These are phyloP conservation scores for Julus scanicus DNA, from an alignment of 2,888 invertebrate species.

Conservation along the genomic window DNA sequence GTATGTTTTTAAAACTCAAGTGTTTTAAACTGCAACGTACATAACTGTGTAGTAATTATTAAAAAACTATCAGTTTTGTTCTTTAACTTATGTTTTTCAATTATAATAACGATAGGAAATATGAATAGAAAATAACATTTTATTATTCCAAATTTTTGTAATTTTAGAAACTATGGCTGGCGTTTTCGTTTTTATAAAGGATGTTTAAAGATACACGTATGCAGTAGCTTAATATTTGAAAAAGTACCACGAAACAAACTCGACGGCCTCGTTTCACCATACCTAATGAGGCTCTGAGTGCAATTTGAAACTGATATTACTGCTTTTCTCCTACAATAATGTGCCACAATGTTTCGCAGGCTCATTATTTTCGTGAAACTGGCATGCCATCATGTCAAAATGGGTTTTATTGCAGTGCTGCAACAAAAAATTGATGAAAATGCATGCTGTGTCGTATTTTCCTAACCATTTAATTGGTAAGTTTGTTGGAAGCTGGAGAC, in stretches of 20 bases:
- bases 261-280: not conserved
- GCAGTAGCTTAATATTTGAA: not conserved
- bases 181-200: no score
- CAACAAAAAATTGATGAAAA: not conserved
- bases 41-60: no score
- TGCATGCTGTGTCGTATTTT: constrained; percentile 7
- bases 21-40: no score
- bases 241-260: not conserved
- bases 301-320: constrained; percentile 39
- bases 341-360: not conserved
- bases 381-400: constrained; percentile 10
- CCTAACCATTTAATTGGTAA: not conserved
- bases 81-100: no score
- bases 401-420: not conserved
- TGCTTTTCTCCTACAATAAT: constrained; percentile 21
- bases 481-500: not conserved
- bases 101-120: no score
- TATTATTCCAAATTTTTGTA: no score
- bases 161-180: no score
- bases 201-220: not conserved
- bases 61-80: no score
- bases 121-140: no score
- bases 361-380: constrained; percentile 24
- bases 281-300: constrained; percentile 23
- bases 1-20: no score